These are phyloP conservation scores for Nylanderia fulva DNA, from an alignment of 1,140 invertebrate species.

Conservation along the genomic window DNA sequence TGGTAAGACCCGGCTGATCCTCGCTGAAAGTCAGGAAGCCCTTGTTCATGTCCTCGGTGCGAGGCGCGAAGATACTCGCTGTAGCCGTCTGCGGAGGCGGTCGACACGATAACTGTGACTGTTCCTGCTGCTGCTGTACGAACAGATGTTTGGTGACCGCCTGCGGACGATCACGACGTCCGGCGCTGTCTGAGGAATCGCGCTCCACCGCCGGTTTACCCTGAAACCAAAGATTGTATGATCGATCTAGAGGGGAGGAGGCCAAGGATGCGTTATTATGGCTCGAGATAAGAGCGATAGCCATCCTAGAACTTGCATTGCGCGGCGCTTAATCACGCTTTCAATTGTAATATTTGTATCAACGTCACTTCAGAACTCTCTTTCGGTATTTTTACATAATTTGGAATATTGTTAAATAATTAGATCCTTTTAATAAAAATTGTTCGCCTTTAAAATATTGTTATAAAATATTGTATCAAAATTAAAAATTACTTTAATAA, in stretches of 20 bases:
- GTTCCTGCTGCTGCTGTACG: constrained; percentile 69
- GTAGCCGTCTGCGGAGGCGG: constrained; percentile 89
- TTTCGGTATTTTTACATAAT: neutral
- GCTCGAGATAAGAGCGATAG: constrained; percentile 27
- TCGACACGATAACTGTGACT: constrained; percentile 80
- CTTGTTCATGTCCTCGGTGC: constrained; percentile 97
- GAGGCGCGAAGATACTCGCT: constrained; percentile 92
- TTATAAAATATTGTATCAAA: neutral
- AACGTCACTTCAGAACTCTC: neutral
- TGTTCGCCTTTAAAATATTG: neutral
- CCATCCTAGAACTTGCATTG: constrained; percentile 6
- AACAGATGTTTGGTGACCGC: constrained; percentile 83
- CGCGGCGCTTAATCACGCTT: neutral
- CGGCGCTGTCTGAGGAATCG: constrained; percentile 51
- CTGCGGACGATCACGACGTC: constrained; percentile 68
- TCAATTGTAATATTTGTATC: neutral
- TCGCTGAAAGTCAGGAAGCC: constrained; percentile 95
- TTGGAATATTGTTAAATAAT: neutral
- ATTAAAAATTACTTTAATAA: neutral
- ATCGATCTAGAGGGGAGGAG: constrained; percentile 1
- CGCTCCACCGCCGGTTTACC: constrained; percentile 75
- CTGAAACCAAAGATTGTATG: constrained; percentile 60
- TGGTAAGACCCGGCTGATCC: constrained; percentile 93
- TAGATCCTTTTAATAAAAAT: neutral
- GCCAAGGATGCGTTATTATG: constrained; percentile 11